A percentile compares a stretch with the other conserved stretches of the same genome.
Conservation (phyloP, 2,113 vertebrate genomes). For the Dunckerocampus dactyliophorus region DNA sequence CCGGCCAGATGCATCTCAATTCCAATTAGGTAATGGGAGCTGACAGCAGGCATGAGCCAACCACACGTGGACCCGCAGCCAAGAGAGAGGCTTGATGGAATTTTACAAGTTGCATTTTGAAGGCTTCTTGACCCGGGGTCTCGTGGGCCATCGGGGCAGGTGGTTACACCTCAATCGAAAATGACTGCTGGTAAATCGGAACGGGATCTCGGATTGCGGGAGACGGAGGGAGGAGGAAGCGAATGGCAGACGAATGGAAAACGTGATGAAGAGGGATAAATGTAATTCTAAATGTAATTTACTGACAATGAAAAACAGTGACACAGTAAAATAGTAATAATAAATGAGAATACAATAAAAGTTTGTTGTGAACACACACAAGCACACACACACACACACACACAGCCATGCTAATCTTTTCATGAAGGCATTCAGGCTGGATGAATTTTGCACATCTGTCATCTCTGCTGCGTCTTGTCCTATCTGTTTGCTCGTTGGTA, state of each 20-base stretch:
- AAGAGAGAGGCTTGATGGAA: slow-evolving; percentile 29
- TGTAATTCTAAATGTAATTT: neutral
- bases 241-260: neutral
- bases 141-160: slow-evolving; percentile 23
- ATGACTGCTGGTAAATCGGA: slow-evolving; percentile 12
- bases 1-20: slow-evolving; percentile 72
- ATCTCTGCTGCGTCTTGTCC: slow-evolving; percentile 29
- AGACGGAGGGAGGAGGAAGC: neutral
- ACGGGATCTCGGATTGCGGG: neutral
- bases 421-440: slow-evolving; percentile 41
- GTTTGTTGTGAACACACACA: slow-evolving; percentile 1
- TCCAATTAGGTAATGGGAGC: slow-evolving; percentile 75
- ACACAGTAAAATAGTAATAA: neutral
- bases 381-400: slow-evolving; percentile 12
- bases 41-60: slow-evolving; percentile 64
- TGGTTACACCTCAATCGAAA: slow-evolving; percentile 40
- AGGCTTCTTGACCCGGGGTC: slow-evolving; percentile 39
- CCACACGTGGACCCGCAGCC: slow-evolving; percentile 46
- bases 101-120: slow-evolving; percentile 44
- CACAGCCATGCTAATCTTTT: slow-evolving; percentile 56
- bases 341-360: neutral
- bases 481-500: slow-evolving; percentile 14
- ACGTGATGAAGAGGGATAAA: neutral
- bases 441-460: slow-evolving; percentile 60
- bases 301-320: neutral